Conservation (phyloP, 2,797 vertebrate genomes). For the Phrynocephalus vlangalii region DNA sequence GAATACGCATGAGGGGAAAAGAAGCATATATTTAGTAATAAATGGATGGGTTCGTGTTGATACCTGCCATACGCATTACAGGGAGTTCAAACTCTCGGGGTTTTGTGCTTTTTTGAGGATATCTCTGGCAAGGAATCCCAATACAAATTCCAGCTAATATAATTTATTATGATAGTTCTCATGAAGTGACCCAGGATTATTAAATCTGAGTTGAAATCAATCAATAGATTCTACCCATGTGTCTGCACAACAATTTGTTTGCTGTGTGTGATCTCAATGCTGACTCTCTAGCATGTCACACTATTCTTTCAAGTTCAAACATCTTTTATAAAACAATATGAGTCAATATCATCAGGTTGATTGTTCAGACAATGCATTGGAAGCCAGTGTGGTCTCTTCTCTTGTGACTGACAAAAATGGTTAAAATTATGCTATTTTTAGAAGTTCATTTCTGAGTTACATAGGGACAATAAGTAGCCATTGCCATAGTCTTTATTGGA, state of each 20-base stretch:
- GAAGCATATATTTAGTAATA: constrained; percentile 35
- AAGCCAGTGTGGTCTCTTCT: constrained; percentile 14
- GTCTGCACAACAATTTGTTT: constrained; percentile 20
- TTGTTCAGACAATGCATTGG: not conserved
- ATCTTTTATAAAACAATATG: not conserved
- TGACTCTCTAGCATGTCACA: constrained; percentile 31
- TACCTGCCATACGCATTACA: constrained; percentile 17
- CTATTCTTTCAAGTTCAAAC: constrained; percentile 26
- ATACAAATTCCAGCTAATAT: not conserved
- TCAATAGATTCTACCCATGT: constrained; percentile 36
- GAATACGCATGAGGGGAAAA: not conserved
- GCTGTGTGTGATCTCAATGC: not conserved
- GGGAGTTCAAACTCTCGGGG: constrained; percentile 30
- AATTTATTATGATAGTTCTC: constrained; percentile 38
- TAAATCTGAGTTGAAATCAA: constrained; percentile 24
- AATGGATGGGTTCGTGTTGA: constrained; percentile 16
- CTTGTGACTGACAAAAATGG: not conserved
- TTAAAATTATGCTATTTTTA: not conserved
- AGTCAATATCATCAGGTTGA: constrained; percentile 14
- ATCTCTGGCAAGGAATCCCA: constrained; percentile 8
- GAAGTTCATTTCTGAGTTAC: constrained; percentile 6
- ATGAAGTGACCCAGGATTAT: constrained; percentile 24
- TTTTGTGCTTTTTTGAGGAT: constrained; percentile 41
- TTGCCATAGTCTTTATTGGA: not conserved
- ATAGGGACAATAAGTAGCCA: not conserved